Base-by-base conservation (phyloP, 2,888 invertebrate species). In the Patella pellucida region DNA sequence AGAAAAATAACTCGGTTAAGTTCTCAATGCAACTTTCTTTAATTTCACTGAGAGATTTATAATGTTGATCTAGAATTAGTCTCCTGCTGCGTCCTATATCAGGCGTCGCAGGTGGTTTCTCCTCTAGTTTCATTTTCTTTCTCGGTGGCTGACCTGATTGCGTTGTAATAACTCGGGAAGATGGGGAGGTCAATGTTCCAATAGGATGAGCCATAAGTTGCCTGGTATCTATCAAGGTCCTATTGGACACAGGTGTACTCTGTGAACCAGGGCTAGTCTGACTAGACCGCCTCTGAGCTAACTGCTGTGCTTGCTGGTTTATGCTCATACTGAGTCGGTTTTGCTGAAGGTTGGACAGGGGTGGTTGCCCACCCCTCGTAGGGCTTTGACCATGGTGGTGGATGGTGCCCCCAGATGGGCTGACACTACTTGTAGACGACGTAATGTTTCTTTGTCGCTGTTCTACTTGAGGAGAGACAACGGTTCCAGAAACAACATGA, bases 1-100 rank as follows among this genome's bases (percentile, higher is more conserved):
- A 93, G 92, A 95, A 97, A 92, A 95, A 97, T 87, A 95, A 93
- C 92, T 97, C 97, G 85, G 95, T 94, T 77, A 91, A 82, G 78
- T 91, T 87, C 72, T 91, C 91, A 76, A 86, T 85, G 82, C 91
- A 91, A 52, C 82, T 88, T 69, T 88, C 88, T 78, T 90, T 90
- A 3, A 90, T 75, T 62, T 85, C 85, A 52, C 79, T 81, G 83
- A 91, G 85, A 76, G 89, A 86, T 69, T 81, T 80, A 12, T 79
- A 74, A 72, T 86, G 86, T 52, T 84, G 78, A 69, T 87, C 89
- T 54, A 85, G 77, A 68, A 91, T 86, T 51, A 83, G 79, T 74
- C 86, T 86, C 41, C 91, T 79, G 12, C 85, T 81, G 41, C 80
- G 78, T 7, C 85, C 88, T 54, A 88, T 83, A 73, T 91, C 90